These are phyloP conservation scores for Poeciliopsis turrubarensis DNA, from an alignment of 2,113 vertebrate genomes.

Conservation along the genomic window DNA sequence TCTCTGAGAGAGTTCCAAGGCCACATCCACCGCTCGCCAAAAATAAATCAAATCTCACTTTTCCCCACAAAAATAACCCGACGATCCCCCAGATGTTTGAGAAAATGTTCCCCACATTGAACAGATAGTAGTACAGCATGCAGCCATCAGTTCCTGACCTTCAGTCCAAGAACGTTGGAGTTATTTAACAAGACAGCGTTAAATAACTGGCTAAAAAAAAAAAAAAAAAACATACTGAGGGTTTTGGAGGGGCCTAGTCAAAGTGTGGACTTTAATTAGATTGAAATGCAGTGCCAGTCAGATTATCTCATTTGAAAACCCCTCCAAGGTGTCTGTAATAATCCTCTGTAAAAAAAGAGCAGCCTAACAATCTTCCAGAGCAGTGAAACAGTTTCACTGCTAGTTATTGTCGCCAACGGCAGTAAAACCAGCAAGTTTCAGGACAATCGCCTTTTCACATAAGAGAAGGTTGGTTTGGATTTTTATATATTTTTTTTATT, in stretches of 20 bases:
- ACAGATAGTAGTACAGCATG: not conserved
- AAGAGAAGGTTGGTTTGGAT: not conserved
- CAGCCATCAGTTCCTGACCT: not conserved
- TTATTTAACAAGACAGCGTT: not conserved
- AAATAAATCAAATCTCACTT: too few species aligned
- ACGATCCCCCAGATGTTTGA: too few species aligned
- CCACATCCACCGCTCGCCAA: too few species aligned
- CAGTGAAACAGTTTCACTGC: too few species aligned
- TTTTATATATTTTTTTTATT: not conserved
- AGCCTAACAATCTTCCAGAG: not conserved
- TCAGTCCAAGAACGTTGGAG: not conserved
- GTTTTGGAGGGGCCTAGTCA: not conserved
- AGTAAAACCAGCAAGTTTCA: too few species aligned
- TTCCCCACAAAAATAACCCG: too few species aligned
- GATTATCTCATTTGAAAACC: not conserved
- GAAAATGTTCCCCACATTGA: not conserved
- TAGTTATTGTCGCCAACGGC: too few species aligned
- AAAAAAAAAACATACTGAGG: not conserved
- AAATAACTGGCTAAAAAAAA: not conserved
- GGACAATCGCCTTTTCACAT: too few species aligned
- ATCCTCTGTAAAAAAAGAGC: not conserved
- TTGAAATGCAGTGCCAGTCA: not conserved
- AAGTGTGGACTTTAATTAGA: not conserved
- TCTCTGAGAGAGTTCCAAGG: too few species aligned
- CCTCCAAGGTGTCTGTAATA: not conserved